Conservation (phyloP, 2,888 invertebrate species). For the Cheilosia vernalis region DNA sequence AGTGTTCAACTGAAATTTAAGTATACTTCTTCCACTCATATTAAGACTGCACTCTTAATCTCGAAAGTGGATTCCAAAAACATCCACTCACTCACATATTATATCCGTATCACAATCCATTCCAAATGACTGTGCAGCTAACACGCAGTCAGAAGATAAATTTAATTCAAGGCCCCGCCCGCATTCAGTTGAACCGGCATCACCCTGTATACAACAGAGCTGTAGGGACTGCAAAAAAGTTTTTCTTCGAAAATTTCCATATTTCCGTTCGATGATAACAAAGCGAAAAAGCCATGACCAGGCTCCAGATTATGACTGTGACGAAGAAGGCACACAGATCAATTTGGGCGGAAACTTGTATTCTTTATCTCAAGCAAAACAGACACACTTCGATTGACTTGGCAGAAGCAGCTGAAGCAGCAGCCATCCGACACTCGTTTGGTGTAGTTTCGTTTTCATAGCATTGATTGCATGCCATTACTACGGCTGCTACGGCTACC, state of each 20-base stretch:
- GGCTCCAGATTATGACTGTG: conserved; percentile 68
- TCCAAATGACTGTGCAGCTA: conserved; percentile 30
- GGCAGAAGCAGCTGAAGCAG: conserved; percentile 11
- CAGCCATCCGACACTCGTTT: conserved; percentile 5
- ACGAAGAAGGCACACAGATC: conserved; percentile 52
- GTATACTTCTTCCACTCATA: neutral
- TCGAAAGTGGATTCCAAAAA: conserved; percentile 5
- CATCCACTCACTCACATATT: neutral
- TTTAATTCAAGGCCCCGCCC: conserved; percentile 13
- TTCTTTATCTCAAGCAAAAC: conserved; percentile 65
- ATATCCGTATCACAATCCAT: conserved; percentile 30
- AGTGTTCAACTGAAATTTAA: conserved; percentile 10
- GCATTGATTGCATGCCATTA: conserved; percentile 33
- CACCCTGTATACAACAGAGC: conserved; percentile 21
- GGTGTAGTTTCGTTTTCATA: conserved; percentile 41
- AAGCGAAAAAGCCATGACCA: conserved; percentile 58
- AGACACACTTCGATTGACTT: conserved; percentile 68
- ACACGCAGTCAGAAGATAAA: conserved; percentile 15
- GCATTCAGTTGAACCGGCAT: neutral
- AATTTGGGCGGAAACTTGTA: conserved; percentile 66
- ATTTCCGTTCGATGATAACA: conserved; percentile 65
- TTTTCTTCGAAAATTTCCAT: conserved; percentile 55
- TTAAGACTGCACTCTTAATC: conserved; percentile 4
- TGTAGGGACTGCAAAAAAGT: conserved; percentile 30
- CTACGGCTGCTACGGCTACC: conserved; percentile 2